Evolutionary conservation across 2,888 invertebrate genomes (phyloP).

Genomic region (Pinctada fucata): DNA sequence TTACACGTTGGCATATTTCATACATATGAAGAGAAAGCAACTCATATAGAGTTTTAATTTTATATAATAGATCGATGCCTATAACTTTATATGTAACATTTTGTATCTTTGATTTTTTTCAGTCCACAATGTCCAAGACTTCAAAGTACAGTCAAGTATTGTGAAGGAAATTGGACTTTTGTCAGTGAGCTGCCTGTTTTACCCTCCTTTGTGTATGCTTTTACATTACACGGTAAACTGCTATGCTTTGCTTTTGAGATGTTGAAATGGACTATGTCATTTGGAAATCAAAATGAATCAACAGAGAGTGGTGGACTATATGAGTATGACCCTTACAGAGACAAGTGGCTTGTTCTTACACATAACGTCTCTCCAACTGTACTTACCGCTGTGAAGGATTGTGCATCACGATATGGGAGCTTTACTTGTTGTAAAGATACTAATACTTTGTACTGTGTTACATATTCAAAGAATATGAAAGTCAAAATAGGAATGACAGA

Average conservation of each 20-base stretch:
- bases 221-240: not conserved
- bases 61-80: too few species aligned
- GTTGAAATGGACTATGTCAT: not conserved
- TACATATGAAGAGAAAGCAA: too few species aligned
- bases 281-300: not conserved
- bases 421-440: not conserved
- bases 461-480: not conserved
- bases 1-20: too few species aligned
- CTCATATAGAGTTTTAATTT: too few species aligned
- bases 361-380: not conserved
- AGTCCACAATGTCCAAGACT: not conserved
- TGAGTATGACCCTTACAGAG: not conserved
- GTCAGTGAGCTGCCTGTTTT: not conserved
- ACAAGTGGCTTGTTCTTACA: not conserved
- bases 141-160: not conserved
- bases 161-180: not conserved
- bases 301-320: not conserved
- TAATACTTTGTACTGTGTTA: not conserved
- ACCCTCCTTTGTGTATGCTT: not conserved
- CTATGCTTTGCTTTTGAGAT: not conserved
- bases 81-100: too few species aligned
- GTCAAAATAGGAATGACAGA: not conserved
- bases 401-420: not conserved
- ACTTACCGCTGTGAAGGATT: not conserved
- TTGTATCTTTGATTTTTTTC: not conserved